Percentiles rank a stretch among this genome's conserved stretches.
These are phyloP conservation scores for Xylocampa areola DNA, from an alignment of 2,888 invertebrate species.

Conservation along the genomic window DNA sequence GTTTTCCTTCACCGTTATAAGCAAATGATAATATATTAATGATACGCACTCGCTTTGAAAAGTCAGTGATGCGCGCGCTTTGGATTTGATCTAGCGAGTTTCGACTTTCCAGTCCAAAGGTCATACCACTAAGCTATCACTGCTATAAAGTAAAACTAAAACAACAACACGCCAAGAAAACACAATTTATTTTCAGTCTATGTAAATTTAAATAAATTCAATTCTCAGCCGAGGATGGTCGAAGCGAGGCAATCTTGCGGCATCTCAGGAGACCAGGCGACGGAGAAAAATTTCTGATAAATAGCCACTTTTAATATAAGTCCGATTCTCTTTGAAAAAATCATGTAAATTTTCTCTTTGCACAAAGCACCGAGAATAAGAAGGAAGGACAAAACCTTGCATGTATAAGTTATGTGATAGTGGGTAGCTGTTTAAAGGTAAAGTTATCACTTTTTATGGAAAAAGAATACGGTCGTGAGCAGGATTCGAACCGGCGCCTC, in stretches of 20 bases:
- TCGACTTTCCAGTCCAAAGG: no score
- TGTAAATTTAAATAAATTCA: constrained; percentile 55
- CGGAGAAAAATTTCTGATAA: constrained; percentile 55
- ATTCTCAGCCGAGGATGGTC: constrained; percentile 39
- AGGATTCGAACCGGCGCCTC: no score
- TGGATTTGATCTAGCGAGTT: no score
- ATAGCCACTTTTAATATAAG: constrained; percentile 56
- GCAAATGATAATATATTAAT: no score
- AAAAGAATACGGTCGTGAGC: no score
- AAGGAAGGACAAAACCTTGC: constrained; percentile 1
- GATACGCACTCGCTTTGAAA: no score
- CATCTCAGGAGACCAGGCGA: constrained; percentile 46
- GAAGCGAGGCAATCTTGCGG: constrained; percentile 50
- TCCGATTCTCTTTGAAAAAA: constrained; percentile 53
- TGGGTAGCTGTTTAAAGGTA: constrained; percentile 2
- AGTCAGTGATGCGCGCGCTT: no score
- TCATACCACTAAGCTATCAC: no score
- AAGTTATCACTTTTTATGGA: no score
- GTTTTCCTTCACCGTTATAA: no score
- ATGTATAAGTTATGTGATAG: constrained; percentile 5
- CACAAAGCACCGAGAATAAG: constrained; percentile 11
- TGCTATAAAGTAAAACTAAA: constrained; percentile 9
- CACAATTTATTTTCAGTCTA: constrained; percentile 34
- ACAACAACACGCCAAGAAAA: constrained; percentile 15
- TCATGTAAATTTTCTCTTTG: constrained; percentile 34